Percentiles rank a stretch among this genome's conserved stretches.
Evolutionary conservation across 2,113 vertebrate species (phyloP).

Genomic region (Gobio gobio): DNA sequence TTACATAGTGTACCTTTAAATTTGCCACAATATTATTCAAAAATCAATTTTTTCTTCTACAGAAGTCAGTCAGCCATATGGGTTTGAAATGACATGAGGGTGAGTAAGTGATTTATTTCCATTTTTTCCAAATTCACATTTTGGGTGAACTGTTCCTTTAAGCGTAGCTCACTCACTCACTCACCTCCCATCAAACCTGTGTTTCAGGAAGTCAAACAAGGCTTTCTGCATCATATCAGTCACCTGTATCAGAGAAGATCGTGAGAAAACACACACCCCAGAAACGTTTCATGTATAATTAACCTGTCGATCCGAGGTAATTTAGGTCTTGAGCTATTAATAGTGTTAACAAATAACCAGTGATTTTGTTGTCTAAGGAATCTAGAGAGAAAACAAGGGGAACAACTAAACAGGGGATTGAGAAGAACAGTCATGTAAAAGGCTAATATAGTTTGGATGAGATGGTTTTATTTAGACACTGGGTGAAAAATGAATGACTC

Average conservation of each 20-base stretch:
- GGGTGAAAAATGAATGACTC: constrained; percentile 67
- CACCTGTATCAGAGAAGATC: constrained; percentile 75
- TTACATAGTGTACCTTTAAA: no score
- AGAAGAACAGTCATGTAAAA: constrained; percentile 6
- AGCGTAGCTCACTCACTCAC: constrained; percentile 45
- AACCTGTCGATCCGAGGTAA: background rate
- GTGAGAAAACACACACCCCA: background rate
- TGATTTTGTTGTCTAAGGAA: constrained; percentile 19
- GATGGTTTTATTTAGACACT: constrained; percentile 61
- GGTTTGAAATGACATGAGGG: background rate
- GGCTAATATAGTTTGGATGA: constrained; percentile 40
- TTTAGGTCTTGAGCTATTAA: constrained; percentile 10
- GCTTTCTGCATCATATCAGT: constrained; percentile 89
- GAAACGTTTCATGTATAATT: background rate
- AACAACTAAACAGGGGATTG: background rate
- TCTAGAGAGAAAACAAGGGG: background rate
- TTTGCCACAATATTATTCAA: no score
- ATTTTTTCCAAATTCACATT: background rate
- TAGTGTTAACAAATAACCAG: constrained; percentile 10
- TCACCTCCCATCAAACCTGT: constrained; percentile 95
- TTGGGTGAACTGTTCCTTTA: background rate
- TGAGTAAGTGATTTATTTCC: background rate
- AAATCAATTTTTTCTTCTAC: no score
- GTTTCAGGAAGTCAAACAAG: constrained; percentile 91
- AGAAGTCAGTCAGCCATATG: background rate